Base-by-base conservation (phyloP, 2,113 vertebrate genomes). In the Pelodiscus sinensis region DNA sequence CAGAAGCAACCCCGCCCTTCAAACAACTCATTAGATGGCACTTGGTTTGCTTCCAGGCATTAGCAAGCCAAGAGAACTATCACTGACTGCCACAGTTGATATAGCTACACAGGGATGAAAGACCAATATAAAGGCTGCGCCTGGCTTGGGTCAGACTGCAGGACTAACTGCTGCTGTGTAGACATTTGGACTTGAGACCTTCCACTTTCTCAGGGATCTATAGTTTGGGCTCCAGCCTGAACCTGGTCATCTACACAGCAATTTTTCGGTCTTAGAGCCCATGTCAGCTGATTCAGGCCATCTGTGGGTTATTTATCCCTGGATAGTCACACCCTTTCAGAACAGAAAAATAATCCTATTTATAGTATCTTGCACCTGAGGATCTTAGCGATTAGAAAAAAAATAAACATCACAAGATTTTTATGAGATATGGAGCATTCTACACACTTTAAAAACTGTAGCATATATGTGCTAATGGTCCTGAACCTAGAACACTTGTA, bases 11-110 rank as follows among this genome's bases (percentile, higher is more conserved):
- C 12, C 25, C 89, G 75, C 16, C 52, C 75, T 92, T 92, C 81
- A 84, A 62, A 83, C 4, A 81, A 35, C 55, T 96, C 81, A 83
- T 96, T 95, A 88, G 79, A 51, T 35, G 93, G 75, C 12, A 0
- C 0, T 16, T 82, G 85, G 18, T 25, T 56, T 82, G n/a, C 78
- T 87, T 65, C 50, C 79, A 93, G 78, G 25, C 88, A 92, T 92
- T 94, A 94, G 10, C 27, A 68, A 15, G 14, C 38, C 60, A 86
- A 84, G 81, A 80, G 71, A 94, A 8, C 54, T 86, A 15, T 38
- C 0, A 0, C 19, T 55, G 58, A 86, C 89, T 4, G 22, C n/a
- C 84, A 35, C 24, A 81, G 84, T 93, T 38, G 85, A 88, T 56
- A 7, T 58, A 35, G 31, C 31, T 35, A 68, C 31, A 5, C 15